Evolutionary conservation across 2,113 vertebrate genomes (phyloP), one percentile per base, ranked within the genome.

Genomic region (Cranoglanis bouderius): DNA sequence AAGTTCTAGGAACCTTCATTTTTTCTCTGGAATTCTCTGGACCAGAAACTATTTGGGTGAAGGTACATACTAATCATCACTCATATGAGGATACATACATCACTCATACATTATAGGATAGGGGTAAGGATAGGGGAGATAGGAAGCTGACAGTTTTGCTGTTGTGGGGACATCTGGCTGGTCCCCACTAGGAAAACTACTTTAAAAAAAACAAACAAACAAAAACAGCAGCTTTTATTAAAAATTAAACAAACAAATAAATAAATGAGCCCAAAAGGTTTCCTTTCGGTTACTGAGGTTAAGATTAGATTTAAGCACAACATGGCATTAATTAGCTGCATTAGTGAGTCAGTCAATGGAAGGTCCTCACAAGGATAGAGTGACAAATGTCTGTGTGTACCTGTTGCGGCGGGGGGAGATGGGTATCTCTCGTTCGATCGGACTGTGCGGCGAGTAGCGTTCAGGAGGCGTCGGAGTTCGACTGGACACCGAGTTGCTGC

Each of bases 381-480:
- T 35, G 32, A 72, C 14, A 18, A 70, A 18, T n/a, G 72, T 29
- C 21, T 61, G 26, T 55, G 19, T 72, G 72, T 93, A 96, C 96
- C 95, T 96, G 84, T 85, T 85, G 92, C 94, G 94, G n/a, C 94
- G 87, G 40, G 95, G 95, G 16, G 95, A 95, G 88, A 94, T 74
- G 29, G 94, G 91, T 0, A 92, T 51, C 3, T 96, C 95, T 32
- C 92, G 94, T 7, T 96, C 95, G 0, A 92, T 87, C 43, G 95
- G 94, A 86, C 95, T 96, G 1, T 93, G 94, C 29, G 96, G 96
- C 0, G 95, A 96, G 92, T 94, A 94, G 84, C 90, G 92, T 85
- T 94, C 96, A 16, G 95, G 95, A 29, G 95, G 96, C n/a, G 96
- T 96, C 0, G 96, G 95, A 53, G 95, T 96, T 88, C 95, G 92